Conservation (phyloP, 2,113 vertebrate genomes). For the Apistogramma diplotaenia region DNA sequence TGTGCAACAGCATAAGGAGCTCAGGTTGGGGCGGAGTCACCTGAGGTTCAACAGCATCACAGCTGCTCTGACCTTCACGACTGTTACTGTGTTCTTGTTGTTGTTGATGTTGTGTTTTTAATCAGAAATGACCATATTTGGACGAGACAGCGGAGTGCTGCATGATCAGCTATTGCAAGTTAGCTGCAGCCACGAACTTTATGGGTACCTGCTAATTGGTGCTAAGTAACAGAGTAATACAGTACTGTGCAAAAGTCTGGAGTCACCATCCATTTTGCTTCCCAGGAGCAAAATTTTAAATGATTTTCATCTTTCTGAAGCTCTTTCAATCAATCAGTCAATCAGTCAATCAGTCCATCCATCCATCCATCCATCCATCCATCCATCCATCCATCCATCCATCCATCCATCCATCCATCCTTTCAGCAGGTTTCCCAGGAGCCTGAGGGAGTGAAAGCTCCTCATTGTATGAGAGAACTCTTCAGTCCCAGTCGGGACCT, state of each 20-base stretch:
- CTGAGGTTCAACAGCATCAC: not conserved
- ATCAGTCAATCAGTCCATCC: no score
- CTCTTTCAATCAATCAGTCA: not conserved
- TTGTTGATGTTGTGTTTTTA: not conserved
- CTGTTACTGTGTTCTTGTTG: no score
- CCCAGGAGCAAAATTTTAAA: no score
- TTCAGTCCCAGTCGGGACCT: not conserved
- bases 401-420: no score
- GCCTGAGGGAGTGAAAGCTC: not conserved
- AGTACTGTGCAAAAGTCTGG: not conserved
- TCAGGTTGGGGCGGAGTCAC: constrained; percentile 75
- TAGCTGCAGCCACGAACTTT: no score
- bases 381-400: no score
- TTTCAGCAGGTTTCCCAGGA: not conserved
- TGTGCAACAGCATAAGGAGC: constrained; percentile 95
- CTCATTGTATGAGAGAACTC: not conserved
- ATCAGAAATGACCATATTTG: not conserved
- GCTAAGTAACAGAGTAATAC: not conserved
- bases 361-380: no score
- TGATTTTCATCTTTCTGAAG: not conserved
- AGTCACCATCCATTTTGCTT: not conserved
- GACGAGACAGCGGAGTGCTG: not conserved
- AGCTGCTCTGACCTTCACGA: not conserved
- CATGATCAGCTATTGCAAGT: no score
- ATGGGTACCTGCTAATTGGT: not conserved